These are phyloP conservation scores for Pogonomyrmex barbatus DNA, from an alignment of 1,140 invertebrate genomes.

Conservation along the genomic window DNA sequence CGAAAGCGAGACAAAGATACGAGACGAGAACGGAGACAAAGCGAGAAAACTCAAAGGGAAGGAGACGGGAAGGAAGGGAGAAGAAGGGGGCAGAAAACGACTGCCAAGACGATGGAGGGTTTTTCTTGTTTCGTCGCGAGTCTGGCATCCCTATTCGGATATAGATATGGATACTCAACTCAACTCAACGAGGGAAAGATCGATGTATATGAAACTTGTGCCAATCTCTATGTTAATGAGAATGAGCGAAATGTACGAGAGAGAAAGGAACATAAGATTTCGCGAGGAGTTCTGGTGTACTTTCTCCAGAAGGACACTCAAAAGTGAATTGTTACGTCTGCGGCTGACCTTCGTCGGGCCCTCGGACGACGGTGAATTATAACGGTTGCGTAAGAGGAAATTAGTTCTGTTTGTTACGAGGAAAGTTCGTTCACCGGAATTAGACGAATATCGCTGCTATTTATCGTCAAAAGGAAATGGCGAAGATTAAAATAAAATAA, in stretches of 20 bases:
- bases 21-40: constrained; percentile 28
- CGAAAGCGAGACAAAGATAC: constrained; percentile 26
- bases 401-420: constrained; percentile 73
- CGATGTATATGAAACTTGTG: constrained; percentile 85
- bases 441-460: constrained; percentile 42
- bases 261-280: constrained; percentile 26
- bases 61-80: background rate
- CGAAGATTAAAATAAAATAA: constrained; percentile 13
- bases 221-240: constrained; percentile 86
- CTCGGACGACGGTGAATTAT: constrained; percentile 82
- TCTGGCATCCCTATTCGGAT: constrained; percentile 68
- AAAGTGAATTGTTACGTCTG: constrained; percentile 87
- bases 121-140: constrained; percentile 70
- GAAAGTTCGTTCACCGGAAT: constrained; percentile 52
- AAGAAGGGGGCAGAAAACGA: constrained; percentile 14
- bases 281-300: constrained; percentile 73
- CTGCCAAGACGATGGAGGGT: constrained; percentile 40
- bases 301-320: constrained; percentile 83
- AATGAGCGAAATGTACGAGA: constrained; percentile 76
- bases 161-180: constrained; percentile 80
- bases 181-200: constrained; percentile 80
- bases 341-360: constrained; percentile 83
- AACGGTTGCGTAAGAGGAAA: constrained; percentile 73
- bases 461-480: background rate
- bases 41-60: constrained; percentile 32